A percentile compares a stretch with the other conserved stretches of the same genome.
These are phyloP conservation scores for Carterocephalus palaemon DNA, from an alignment of 2,888 invertebrate species.

Conservation along the genomic window DNA sequence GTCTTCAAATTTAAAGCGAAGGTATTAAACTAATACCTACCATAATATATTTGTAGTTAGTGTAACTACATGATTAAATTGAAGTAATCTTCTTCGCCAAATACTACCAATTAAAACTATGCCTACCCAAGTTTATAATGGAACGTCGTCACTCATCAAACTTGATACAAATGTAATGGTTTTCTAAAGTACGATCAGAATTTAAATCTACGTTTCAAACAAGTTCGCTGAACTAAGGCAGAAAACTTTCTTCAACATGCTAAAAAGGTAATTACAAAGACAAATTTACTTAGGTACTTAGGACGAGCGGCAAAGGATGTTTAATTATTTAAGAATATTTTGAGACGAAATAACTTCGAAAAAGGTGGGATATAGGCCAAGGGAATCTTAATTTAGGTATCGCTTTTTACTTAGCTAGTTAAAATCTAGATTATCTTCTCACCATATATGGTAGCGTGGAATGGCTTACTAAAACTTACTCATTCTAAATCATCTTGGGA, in stretches of 20 bases:
- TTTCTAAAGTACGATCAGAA: slow-evolving; percentile 20
- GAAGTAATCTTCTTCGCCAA: no score
- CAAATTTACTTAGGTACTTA: slow-evolving; percentile 36
- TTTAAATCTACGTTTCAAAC: slow-evolving; percentile 19
- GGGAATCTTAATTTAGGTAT: slow-evolving; percentile 16
- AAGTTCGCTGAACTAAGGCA: slow-evolving; percentile 35
- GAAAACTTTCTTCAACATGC: slow-evolving; percentile 47
- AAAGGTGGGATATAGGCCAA: slow-evolving; percentile 1
- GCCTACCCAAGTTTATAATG: slow-evolving; percentile 5
- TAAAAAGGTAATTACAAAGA: slow-evolving; percentile 45
- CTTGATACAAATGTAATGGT: slow-evolving; percentile 19
- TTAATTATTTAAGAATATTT: slow-evolving; percentile 25
- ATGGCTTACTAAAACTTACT: no score
- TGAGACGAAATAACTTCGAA: slow-evolving; percentile 24
- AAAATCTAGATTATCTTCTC: no score
- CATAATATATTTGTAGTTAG: no score
- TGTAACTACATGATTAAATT: no score
- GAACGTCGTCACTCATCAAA: slow-evolving; percentile 2
- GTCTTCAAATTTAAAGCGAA: no score
- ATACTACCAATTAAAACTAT: no score
- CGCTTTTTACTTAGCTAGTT: no score
- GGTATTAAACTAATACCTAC: no score
- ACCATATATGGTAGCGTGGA: no score
- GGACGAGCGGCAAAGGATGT: slow-evolving; percentile 26
- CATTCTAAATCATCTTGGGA: no score